Base-by-base conservation (phyloP, 1,140 invertebrate genomes). In the Pogonomyrmex californicus region DNA sequence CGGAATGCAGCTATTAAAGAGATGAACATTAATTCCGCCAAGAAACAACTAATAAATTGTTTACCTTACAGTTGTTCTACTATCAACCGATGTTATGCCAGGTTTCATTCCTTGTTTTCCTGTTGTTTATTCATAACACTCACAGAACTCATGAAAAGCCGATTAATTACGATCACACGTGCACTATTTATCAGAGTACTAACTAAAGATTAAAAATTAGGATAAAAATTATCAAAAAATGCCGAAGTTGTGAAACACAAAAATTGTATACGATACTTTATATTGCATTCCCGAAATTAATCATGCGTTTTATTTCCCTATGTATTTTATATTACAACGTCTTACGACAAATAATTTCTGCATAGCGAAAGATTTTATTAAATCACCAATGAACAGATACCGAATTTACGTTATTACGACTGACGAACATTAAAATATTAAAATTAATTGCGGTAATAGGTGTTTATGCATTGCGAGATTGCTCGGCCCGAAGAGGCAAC, bases 21-120 rank as follows among this genome's bases (percentile, higher is more conserved):
- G 62, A 65, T 5, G 4, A 66, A 44, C n/a, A 44, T 44, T 44
- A 66, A 44, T 66, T 44, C 17, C 38, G 2, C 23, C 38, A 44
- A 5, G n/a, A 41, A 66, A 66, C 38, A 66, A 41, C 10, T 66
- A 44, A 44, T 44, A 44, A 66, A 66, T 66, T 66, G 17, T 10
- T 66, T 44, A 10, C 10, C 36, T 12, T 14, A 14, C 2, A 14
- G 4, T 66, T 44, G 1, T 41, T 44, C 38, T 10, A 1, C 41
- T 4, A n/a, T 66, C 41, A 23, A 44, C 63, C 38, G 44, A 66
- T 66, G 63, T 66, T n/a, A 23, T 1, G 2, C n/a, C n/a, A 10
- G 7, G 17, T 66, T 10, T 66, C 9, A 10, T 44, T 38, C 5
- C n/a, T 66, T 44, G 4, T 10, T 5, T 44, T 66, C 23, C n/a